These are phyloP conservation scores for Colius striatus DNA, from an alignment of 2,113 vertebrate genomes.

Conservation along the genomic window DNA sequence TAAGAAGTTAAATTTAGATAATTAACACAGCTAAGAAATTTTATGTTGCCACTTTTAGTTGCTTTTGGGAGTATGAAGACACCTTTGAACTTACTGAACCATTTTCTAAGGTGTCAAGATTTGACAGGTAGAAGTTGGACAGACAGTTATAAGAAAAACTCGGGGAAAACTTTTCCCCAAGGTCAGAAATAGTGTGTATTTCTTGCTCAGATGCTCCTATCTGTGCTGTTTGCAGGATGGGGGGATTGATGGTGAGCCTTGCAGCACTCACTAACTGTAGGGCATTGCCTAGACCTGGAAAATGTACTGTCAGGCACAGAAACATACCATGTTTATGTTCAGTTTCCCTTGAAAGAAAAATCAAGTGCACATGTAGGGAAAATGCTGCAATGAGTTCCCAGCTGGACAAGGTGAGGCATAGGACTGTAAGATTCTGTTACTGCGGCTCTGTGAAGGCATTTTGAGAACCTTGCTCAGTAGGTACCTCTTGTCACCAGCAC, in stretches of 20 bases:
- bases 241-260: background rate
- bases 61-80: background rate
- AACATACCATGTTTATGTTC: rapidly evolving
- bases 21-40: background rate
- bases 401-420: background rate
- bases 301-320: rapidly evolving
- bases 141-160: background rate
- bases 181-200: background rate
- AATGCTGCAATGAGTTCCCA: background rate
- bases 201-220: background rate
- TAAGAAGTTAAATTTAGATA: background rate
- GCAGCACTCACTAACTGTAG: background rate
- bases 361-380: background rate
- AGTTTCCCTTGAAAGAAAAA: background rate
- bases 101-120: background rate
- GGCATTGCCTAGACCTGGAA: background rate
- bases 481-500: background rate
- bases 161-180: background rate
- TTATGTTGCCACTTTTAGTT: background rate
- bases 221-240: background rate
- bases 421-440: background rate
- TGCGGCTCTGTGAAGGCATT: background rate
- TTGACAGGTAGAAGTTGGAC: background rate
- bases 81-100: background rate
- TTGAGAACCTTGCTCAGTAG: background rate